Evolutionary conservation across 2,797 vertebrate genomes (phyloP).

Genomic region (Aphelocoma californica): DNA sequence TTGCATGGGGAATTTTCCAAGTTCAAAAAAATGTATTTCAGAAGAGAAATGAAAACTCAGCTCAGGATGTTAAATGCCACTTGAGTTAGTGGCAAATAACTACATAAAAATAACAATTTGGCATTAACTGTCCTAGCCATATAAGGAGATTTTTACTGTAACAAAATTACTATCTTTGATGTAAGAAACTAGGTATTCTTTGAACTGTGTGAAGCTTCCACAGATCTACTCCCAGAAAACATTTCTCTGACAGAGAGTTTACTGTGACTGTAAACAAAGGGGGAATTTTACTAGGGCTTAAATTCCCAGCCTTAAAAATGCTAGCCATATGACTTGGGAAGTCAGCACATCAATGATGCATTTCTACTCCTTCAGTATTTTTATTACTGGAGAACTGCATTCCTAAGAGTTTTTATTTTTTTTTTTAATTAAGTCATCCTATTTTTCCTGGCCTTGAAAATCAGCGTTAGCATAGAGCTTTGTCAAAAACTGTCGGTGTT

Average conservation of each 20-base stretch:
- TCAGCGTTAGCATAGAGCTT: not conserved
- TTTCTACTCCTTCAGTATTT: not conserved
- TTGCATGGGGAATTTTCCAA: not conserved
- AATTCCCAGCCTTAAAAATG: not conserved
- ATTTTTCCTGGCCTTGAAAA: not conserved
- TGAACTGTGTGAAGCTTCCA: not conserved
- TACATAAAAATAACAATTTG: not conserved
- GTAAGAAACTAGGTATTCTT: not conserved
- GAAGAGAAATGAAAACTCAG: not conserved
- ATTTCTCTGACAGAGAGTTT: not conserved
- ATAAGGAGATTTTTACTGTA: not conserved
- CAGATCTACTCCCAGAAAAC: not conserved
- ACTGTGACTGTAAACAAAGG: not conserved
- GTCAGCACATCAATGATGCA: not conserved
- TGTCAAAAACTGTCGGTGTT: not conserved
- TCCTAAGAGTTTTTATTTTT: not conserved
- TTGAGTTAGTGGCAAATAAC: not conserved
- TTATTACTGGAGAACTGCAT: not conserved
- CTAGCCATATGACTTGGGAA: not conserved
- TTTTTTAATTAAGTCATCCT: not conserved
- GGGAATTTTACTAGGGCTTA: not conserved
- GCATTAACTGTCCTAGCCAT: not conserved
- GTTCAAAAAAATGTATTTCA: not conserved
- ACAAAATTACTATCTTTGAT: not conserved
- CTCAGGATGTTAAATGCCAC: not conserved